A percentile compares a stretch with the other conserved stretches of the same genome.
These are phyloP conservation scores for Palythoa grandiflora DNA, from an alignment of 92 coral and sea anemone genomes.

Conservation along the genomic window DNA sequence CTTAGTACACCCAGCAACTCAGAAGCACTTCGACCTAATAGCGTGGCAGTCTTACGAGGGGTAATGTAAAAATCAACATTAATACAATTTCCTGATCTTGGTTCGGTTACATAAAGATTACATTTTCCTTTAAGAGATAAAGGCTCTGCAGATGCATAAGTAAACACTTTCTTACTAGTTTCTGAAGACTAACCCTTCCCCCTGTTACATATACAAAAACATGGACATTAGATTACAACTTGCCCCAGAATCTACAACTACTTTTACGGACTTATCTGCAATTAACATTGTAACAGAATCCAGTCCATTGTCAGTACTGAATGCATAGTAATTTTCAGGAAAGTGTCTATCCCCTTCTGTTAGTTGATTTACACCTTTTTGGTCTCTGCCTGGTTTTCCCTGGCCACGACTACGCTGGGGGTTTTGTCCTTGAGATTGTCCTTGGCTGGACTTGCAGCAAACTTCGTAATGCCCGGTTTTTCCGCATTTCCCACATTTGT, in stretches of 20 bases:
- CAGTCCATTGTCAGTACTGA: no score
- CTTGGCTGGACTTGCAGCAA: slow-evolving; percentile 45
- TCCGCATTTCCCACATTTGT: no score
- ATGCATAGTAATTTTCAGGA: no score
- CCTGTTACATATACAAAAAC: slow-evolving; percentile 8
- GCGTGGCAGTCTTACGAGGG: slow-evolving; percentile 52
- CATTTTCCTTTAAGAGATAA: slow-evolving; percentile 58
- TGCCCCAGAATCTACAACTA: no score
- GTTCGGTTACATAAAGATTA: slow-evolving; percentile 25
- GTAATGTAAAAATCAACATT: slow-evolving; percentile 49
- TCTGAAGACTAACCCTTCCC: slow-evolving; percentile 20
- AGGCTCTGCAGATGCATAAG: slow-evolving; percentile 50
- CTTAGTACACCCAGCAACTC: slow-evolving; percentile 11
- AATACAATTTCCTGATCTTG: slow-evolving; percentile 50
- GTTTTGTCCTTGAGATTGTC: not conserved
- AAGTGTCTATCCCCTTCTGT: not conserved
- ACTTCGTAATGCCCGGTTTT: slow-evolving; percentile 47
- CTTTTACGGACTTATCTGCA: no score
- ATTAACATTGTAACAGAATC: no score
- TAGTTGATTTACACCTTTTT: not conserved
- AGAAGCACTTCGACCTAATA: slow-evolving; percentile 50
- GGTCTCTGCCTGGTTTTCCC: not conserved
- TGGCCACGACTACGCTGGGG: no score
- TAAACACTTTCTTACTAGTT: slow-evolving; percentile 46
- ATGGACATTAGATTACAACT: no score